These are phyloP conservation scores for Incurvaria masculella DNA, from an alignment of 2,888 invertebrate genomes.

Conservation along the genomic window DNA sequence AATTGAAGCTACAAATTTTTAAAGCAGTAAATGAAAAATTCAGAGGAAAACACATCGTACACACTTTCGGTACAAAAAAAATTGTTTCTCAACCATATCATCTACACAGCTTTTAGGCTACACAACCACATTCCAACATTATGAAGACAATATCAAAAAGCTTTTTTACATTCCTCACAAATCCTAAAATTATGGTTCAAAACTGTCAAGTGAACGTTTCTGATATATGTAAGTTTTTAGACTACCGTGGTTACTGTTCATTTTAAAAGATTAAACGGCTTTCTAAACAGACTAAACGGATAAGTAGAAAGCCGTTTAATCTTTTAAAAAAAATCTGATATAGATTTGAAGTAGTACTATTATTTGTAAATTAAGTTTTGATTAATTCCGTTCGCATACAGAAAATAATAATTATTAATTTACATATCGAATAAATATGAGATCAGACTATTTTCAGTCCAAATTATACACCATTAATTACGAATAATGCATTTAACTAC, in stretches of 20 bases:
- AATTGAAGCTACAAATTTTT: slow-evolving; percentile 2
- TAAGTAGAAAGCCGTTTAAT: too few species aligned
- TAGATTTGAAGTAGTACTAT: too few species aligned
- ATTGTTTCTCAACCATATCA: slow-evolving; percentile 2
- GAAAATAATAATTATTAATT: too few species aligned
- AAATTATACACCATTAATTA: background rate
- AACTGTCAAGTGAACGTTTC: slow-evolving; percentile 3
- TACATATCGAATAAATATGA: background rate
- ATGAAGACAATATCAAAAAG: slow-evolving; percentile 21
- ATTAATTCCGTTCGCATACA: too few species aligned
- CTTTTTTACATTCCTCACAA: slow-evolving; percentile 11
- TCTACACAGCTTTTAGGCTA: slow-evolving; percentile 16
- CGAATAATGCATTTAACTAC: too few species aligned
- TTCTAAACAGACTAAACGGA: too few species aligned
- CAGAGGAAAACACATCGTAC: background rate
- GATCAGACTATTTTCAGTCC: background rate
- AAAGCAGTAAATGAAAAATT: slow-evolving; percentile 2
- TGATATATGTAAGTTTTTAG: slow-evolving; percentile 6
- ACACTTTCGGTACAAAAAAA: too few species aligned
- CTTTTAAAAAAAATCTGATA: too few species aligned
- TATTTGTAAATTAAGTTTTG: too few species aligned
- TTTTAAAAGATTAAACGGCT: too few species aligned
- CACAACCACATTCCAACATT: slow-evolving; percentile 23
- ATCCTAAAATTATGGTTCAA: slow-evolving; percentile 4
- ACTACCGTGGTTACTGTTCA: too few species aligned